phyloP scores from a whole-genome alignment of 2,888 invertebrate species.

The Elaeidobius kamerunicus region DNA sequence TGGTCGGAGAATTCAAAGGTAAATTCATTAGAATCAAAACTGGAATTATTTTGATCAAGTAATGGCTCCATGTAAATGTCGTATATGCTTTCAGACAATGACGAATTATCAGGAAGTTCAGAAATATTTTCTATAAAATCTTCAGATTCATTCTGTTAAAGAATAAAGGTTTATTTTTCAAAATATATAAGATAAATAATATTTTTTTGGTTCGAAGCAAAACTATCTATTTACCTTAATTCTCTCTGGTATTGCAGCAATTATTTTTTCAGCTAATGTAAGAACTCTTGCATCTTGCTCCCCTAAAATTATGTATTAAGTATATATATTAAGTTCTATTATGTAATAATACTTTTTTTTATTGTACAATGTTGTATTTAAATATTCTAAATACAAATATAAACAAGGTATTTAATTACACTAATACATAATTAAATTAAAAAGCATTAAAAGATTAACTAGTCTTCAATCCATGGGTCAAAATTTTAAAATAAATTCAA shows the following conservation, averaged over 20 bases:
- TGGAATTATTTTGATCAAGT: slow-evolving; percentile 64
- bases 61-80: slow-evolving; percentile 76
- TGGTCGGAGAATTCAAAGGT: slow-evolving; percentile 81
- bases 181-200: too few species aligned
- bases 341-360: neutral
- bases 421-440: too few species aligned
- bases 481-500: too few species aligned
- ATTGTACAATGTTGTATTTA: neutral
- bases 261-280: slow-evolving; percentile 95
- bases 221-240: slow-evolving; percentile 92
- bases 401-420: too few species aligned
- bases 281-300: slow-evolving; percentile 89
- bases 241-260: slow-evolving; percentile 95
- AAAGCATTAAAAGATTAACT: too few species aligned
- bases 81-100: slow-evolving; percentile 48
- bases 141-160: slow-evolving; percentile 81
- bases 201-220: slow-evolving; percentile 3
- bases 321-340: too few species aligned
- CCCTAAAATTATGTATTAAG: slow-evolving; percentile 55
- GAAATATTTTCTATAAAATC: slow-evolving; percentile 62
- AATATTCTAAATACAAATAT: too few species aligned
- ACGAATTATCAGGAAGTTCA: slow-evolving; percentile 52
- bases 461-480: too few species aligned
- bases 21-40: slow-evolving; percentile 66
- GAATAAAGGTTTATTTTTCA: too few species aligned